Evolutionary conservation across 1,140 invertebrate species (phyloP), one percentile per base, ranked within the genome.

Genomic region (Armadillidium nasatum): DNA sequence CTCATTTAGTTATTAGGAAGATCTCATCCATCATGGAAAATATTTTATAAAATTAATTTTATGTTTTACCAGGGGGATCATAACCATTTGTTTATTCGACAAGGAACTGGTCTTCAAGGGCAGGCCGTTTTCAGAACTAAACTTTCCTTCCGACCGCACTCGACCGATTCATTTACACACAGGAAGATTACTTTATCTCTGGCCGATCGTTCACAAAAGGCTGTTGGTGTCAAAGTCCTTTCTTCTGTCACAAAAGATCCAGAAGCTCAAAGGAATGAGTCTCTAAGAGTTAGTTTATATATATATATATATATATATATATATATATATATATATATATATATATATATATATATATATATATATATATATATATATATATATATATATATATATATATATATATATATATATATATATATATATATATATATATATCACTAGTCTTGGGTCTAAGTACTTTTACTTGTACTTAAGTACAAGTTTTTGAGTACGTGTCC

Each of bases 151-250:
- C 88, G 97, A 75, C 96, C 96, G 0, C 95, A 98, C 84, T 99
- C 96, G 0, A 99, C 97, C 0, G 97, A 99, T 83, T 97, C 95
- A 2, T 97, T 98, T 85, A 99, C 97, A 1, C 97, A 99, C 86
- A 90, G 96, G 77, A 99, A 99, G 88, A 97, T 99, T 92, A 99
- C 97, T 0, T 88, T 98, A 85, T 98, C 95, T 0, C 86, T 99
- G 69, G 97, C 97, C 6, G 97, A 99, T 84, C 88, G 97, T 11
- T 97, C 94, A n/a, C 93, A 93, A 74, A 99, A 99, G 85, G 93
- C 94, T 11, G 92, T 93, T 19, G 96, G 97, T 76, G 97, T 99
- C 82, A 97, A 98, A 87, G 94, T 99, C 44, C 85, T 99, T 70
- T 96, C 95, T 0, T 94, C 93, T 85, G 94, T 97, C 74, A 96